These are phyloP conservation scores for Holacanthella duospinosa DNA, from an alignment of 2,888 invertebrate genomes.

Conservation along the genomic window DNA sequence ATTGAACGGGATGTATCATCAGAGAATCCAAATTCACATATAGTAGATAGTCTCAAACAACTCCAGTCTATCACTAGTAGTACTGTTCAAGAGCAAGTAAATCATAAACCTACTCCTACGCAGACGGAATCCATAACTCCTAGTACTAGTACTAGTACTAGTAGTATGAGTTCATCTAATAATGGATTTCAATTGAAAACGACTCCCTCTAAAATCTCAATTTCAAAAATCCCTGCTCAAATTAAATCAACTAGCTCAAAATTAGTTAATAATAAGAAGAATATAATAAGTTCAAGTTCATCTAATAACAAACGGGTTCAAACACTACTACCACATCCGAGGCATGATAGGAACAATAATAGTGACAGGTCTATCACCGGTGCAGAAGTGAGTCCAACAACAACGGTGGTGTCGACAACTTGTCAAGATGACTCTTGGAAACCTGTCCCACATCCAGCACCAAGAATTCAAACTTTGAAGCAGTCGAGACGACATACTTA, in stretches of 20 bases:
- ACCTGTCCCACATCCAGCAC: slow-evolving; percentile 33
- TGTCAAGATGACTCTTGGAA: neutral
- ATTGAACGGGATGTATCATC: neutral
- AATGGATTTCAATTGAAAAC: too few relatives aligned
- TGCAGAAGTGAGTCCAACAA: neutral
- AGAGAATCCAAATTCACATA: neutral
- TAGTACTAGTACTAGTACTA: too few relatives aligned
- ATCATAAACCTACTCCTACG: neutral
- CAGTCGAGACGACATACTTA: slow-evolving; percentile 43
- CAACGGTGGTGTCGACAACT: neutral
- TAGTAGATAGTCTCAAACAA: neutral
- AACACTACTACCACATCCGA: neutral
- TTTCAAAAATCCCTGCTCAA: slow-evolving; percentile 2
- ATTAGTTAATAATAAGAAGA: neutral
- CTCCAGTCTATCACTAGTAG: neutral
- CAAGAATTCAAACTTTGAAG: slow-evolving; percentile 34
- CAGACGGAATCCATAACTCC: neutral
- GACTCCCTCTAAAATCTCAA: too few relatives aligned
- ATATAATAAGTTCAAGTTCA: too few relatives aligned
- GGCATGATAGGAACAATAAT: too few relatives aligned
- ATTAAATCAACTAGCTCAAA: slow-evolving; percentile 2
- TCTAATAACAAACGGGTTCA: neutral
- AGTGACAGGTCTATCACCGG: too few relatives aligned
- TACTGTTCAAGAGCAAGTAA: neutral
- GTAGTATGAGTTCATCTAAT: too few relatives aligned